Conservation (phyloP, 2,888 invertebrate genomes). For the Neria commutata region DNA sequence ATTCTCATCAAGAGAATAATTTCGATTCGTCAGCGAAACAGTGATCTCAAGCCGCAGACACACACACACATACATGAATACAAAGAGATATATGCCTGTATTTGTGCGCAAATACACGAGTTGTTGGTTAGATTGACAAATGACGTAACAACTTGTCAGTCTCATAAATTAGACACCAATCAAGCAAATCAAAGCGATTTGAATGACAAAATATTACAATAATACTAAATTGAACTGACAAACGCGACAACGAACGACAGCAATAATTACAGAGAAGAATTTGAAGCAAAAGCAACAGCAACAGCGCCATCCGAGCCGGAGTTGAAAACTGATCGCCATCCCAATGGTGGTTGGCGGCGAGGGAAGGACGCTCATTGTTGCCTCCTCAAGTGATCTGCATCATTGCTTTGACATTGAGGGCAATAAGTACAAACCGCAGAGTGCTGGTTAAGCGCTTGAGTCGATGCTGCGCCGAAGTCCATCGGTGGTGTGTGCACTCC, state of each 20-base stretch:
- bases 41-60: too few relatives aligned
- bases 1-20: too few relatives aligned
- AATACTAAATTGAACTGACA: not conserved
- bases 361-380: not conserved
- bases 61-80: too few relatives aligned
- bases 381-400: slow-evolving; percentile 1
- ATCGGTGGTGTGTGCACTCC: too few relatives aligned
- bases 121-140: too few relatives aligned
- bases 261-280: not conserved
- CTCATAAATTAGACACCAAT: slow-evolving; percentile 52
- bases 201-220: slow-evolving; percentile 35
- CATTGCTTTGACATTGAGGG: not conserved
- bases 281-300: not conserved
- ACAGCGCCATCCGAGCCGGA: not conserved
- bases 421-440: not conserved
- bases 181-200: slow-evolving; percentile 47
- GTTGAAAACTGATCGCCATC: not conserved
- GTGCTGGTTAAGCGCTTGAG: not conserved
- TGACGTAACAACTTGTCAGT: too few relatives aligned
- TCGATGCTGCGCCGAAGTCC: too few relatives aligned
- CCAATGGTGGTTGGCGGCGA: not conserved
- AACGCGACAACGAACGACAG: not conserved
- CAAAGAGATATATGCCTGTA: too few relatives aligned
- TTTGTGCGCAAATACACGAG: too few relatives aligned
- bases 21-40: too few relatives aligned